phyloP scores from a whole-genome alignment of 2,113 vertebrate species.

The Cariama cristata region DNA sequence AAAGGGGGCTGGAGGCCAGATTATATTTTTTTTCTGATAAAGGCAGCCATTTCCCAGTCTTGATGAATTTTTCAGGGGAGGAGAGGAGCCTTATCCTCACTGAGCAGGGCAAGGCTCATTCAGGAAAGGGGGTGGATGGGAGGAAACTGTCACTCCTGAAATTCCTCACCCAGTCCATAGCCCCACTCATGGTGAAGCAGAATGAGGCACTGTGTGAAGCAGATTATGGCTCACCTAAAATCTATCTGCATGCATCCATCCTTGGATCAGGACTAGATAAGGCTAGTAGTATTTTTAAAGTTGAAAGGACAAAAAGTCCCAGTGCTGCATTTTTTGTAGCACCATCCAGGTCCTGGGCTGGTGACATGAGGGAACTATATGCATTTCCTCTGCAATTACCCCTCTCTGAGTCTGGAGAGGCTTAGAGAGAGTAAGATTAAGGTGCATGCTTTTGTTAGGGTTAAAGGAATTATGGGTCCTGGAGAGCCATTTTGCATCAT shows the following conservation, averaged over 20 bases:
- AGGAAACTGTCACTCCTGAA: background rate
- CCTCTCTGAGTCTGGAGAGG: background rate
- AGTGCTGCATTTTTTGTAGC: background rate
- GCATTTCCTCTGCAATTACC: background rate
- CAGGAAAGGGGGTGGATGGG: background rate
- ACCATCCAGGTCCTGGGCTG: background rate
- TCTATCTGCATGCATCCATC: background rate
- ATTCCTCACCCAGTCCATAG: background rate
- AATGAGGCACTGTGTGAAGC: background rate
- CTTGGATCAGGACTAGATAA: background rate
- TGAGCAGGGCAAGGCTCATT: background rate
- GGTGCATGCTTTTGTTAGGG: background rate
- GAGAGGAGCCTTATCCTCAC: background rate
- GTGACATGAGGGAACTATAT: background rate
- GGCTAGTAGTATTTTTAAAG: background rate
- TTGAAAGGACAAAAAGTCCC: background rate
- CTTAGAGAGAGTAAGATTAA: background rate
- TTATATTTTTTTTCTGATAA: background rate
- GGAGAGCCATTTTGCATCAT: background rate
- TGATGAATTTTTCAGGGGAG: background rate
- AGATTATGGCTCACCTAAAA: background rate
- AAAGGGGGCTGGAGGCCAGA: background rate
- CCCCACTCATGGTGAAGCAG: background rate
- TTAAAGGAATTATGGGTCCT: background rate
- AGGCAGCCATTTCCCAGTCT: background rate